These are phyloP conservation scores for Argyresthia goedartella DNA, from an alignment of 2,888 invertebrate genomes.

Conservation along the genomic window DNA sequence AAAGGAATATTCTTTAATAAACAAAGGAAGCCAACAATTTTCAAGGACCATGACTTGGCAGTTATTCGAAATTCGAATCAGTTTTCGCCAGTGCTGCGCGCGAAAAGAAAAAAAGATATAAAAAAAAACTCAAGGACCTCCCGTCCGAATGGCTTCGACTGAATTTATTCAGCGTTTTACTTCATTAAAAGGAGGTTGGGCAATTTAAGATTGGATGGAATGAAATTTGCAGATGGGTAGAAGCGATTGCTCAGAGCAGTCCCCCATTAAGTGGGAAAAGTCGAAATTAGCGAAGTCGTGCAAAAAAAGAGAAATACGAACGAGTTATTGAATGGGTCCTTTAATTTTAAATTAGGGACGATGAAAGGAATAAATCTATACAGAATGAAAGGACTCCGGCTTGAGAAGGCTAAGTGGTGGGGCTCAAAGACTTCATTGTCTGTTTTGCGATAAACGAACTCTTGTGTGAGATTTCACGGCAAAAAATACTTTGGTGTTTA, in stretches of 20 bases:
- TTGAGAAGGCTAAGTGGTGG: too few species aligned
- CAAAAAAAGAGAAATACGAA: neutral
- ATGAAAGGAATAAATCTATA: too few species aligned
- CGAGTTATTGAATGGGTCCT: neutral
- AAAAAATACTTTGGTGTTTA: too few species aligned
- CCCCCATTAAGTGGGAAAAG: neutral
- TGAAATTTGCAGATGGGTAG: neutral
- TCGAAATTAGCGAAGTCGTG: neutral
- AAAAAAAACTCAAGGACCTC: constrained; percentile 1
- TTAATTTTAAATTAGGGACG: neutral
- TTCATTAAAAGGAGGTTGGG: constrained; percentile 3
- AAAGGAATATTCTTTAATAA: neutral
- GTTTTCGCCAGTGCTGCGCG: neutral
- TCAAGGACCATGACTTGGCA: constrained; percentile 3
- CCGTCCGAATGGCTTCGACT: neutral
- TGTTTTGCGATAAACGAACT: too few species aligned
- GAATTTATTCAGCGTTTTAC: constrained; percentile 2
- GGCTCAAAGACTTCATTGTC: too few species aligned
- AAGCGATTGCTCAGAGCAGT: neutral
- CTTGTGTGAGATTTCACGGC: too few species aligned
- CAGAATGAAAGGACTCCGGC: too few species aligned
- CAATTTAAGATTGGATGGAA: neutral
- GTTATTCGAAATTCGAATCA: neutral
- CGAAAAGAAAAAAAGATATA: neutral
- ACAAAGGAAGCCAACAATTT: neutral